Conservation (phyloP, 2,888 invertebrate genomes). For the Prostheceraeus crozeri region DNA sequence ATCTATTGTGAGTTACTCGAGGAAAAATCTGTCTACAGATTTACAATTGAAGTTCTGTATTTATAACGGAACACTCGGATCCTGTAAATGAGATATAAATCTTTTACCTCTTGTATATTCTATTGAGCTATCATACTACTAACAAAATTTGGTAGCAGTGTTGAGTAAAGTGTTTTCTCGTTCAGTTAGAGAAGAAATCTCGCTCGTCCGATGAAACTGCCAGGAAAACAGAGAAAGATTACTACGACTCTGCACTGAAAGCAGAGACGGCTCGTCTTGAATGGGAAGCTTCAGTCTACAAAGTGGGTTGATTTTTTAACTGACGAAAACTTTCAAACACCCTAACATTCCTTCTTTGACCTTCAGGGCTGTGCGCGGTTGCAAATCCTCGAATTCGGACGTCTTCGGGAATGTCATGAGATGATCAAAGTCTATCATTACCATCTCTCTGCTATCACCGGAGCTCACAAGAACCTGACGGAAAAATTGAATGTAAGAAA, state of each 20-base stretch:
- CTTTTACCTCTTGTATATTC: no score
- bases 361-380: constrained; percentile 69
- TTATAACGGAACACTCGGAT: no score
- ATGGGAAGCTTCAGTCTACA: constrained; percentile 78
- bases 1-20: no score
- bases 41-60: no score
- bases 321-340: neutral
- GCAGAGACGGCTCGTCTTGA: constrained; percentile 77
- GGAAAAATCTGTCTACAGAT: no score
- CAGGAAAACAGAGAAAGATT: constrained; percentile 82
- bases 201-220: constrained; percentile 81
- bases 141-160: no score
- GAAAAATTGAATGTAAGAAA: neutral
- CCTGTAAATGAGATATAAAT: no score
- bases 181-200: constrained; percentile 75
- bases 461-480: neutral
- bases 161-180: no score
- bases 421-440: constrained; percentile 62
- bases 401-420: constrained; percentile 72
- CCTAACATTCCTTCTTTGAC: neutral
- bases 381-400: constrained; percentile 79
- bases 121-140: no score
- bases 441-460: constrained; percentile 64
- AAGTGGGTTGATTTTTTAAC: no score
- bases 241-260: constrained; percentile 79